Evolutionary conservation across 2,113 vertebrate species (phyloP), one percentile per base, ranked within the genome.

Genomic region (Coryphaenoides rupestris): DNA sequence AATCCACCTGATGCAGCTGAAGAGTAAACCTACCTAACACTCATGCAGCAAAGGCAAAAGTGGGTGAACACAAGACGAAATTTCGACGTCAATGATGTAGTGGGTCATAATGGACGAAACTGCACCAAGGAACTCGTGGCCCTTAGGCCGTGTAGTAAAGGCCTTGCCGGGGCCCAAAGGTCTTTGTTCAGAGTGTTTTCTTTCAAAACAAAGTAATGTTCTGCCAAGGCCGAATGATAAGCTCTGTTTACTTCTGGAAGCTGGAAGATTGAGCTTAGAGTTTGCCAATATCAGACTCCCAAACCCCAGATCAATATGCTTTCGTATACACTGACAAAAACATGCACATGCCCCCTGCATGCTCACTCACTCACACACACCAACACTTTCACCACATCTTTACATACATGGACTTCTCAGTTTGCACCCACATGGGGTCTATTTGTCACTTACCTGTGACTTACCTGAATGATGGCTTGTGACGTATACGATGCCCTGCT

Each of bases 1-100:
- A 23, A 70, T 59, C 57, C 55, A 70, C 17, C 21, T 55, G 5
- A 21, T 65, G 5, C 55, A 47, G 15, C 55, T 65, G 5, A 65
- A 58, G 1, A 55, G 28, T 9, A 60, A 65, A 23, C 63, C 55
- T 65, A 65, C 19, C 24, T 65, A 5, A 19, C 63, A 16, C 53
- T 65, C 4, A 55, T 65, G 52, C 53, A 65, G 17, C 49, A 65
- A 19, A 5, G 53, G 22, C n/a, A 57, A 13, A 55, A 56, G 56
- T 65, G 53, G 54, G 15, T 14, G n/a, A n/a, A 24, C 6, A 40
- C 13, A n/a, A 55, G 5, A 56, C 15, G 5, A 14, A 65, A 63
- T 17, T 17, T 65, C 5, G 10, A 21, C 4, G 5, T 10, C 2
- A 21, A 55, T 21, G 55, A 57, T 24, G 1, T 57, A 10, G 55